Evolutionary conservation across 2,113 vertebrate genomes (phyloP).

Genomic region (Psephotus haematonotus): DNA sequence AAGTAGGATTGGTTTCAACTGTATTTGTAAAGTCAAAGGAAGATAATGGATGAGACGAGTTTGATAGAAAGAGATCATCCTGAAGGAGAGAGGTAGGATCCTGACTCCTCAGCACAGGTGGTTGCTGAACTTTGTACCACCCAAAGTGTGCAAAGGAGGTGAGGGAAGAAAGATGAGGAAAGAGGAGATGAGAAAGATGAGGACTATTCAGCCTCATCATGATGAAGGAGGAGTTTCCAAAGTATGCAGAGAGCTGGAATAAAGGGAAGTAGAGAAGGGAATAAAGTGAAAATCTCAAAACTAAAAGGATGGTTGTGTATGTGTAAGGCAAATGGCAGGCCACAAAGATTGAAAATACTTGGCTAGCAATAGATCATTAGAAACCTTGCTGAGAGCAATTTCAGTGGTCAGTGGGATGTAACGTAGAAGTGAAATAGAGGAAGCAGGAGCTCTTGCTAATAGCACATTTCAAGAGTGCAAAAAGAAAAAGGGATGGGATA

Average conservation of each 20-base stretch:
- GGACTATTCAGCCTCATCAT: background rate
- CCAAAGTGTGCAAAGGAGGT: background rate
- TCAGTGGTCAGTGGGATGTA: background rate
- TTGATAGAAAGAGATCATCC: background rate
- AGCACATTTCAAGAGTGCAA: background rate
- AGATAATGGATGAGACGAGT: background rate
- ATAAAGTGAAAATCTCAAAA: background rate
- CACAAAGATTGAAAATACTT: background rate
- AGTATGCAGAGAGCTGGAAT: background rate
- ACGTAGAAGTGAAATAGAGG: background rate
- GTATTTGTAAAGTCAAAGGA: background rate
- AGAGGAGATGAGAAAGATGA: background rate
- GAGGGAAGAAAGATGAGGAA: background rate
- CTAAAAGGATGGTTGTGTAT: background rate
- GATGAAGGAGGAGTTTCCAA: background rate
- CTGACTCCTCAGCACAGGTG: background rate
- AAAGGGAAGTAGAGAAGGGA: background rate
- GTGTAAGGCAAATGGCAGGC: background rate
- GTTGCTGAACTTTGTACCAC: background rate
- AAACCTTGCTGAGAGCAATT: slow-evolving; percentile 15
- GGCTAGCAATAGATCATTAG: background rate
- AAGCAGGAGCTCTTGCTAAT: background rate
- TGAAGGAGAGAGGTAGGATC: background rate
- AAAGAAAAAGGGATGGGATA: background rate
- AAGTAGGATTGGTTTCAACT: background rate